Evolutionary conservation across 2,113 vertebrate species (phyloP).

Genomic region (Odontophorus gujanensis): DNA sequence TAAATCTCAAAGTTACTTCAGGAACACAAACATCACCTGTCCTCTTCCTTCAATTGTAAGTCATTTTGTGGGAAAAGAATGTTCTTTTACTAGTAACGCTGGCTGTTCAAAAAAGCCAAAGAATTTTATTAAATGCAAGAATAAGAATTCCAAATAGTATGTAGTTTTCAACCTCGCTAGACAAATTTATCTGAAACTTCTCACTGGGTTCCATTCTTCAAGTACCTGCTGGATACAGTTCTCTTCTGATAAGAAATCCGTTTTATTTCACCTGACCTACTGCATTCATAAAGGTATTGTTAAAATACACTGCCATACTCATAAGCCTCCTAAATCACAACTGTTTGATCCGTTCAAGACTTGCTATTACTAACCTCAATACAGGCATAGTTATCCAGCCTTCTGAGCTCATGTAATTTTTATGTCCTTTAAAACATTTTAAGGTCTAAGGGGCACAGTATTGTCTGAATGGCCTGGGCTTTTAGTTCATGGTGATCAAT

Average conservation of each 20-base stretch:
- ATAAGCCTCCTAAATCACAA: background rate
- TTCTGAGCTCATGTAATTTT: background rate
- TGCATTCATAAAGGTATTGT: background rate
- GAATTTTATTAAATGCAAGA: background rate
- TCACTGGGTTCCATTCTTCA: background rate
- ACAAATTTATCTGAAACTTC: background rate
- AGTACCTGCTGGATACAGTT: background rate
- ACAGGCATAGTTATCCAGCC: background rate
- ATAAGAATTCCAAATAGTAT: background rate
- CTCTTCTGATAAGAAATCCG: background rate
- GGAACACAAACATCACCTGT: background rate
- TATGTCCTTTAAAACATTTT: background rate
- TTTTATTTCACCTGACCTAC: background rate
- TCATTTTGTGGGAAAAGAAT: background rate
- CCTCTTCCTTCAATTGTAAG: background rate
- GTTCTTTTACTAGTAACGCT: background rate
- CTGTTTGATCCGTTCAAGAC: background rate
- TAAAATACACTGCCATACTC: background rate
- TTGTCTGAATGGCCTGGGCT: background rate
- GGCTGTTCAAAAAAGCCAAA: background rate
- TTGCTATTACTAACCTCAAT: background rate
- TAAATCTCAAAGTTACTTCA: constrained; percentile 1
- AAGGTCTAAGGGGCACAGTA: background rate
- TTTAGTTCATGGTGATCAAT: background rate
- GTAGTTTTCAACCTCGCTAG: background rate